Percentiles rank a stretch among this genome's conserved stretches.
These are phyloP conservation scores for Entelurus aequoreus DNA, from an alignment of 2,113 vertebrate genomes.

Conservation along the genomic window DNA sequence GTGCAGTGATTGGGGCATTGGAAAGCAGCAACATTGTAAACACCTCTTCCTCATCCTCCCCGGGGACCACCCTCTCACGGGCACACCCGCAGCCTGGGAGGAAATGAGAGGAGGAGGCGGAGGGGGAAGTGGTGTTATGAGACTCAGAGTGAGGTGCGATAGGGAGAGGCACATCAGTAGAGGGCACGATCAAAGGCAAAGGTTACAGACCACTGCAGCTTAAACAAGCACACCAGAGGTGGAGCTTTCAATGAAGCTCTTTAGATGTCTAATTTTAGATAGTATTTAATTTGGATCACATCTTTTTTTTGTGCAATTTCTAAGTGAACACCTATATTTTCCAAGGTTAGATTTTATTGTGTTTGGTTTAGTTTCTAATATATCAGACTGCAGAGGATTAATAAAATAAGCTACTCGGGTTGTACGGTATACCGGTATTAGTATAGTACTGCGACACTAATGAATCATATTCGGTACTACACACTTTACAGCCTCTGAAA, in stretches of 20 bases:
- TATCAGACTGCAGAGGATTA: constrained; percentile 19
- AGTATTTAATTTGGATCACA: constrained; percentile 25
- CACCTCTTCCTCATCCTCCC: constrained; percentile 64
- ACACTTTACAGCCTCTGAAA: too few species aligned
- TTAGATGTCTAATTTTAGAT: constrained; percentile 59
- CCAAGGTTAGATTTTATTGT: constrained; percentile 18
- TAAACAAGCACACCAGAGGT: constrained; percentile 55
- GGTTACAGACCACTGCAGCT: constrained; percentile 38
- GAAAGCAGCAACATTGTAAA: constrained; percentile 68
- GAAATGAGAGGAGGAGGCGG: constrained; percentile 62
- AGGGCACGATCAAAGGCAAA: constrained; percentile 54
- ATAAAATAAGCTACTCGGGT: too few species aligned
- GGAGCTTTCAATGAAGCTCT: constrained; percentile 37
- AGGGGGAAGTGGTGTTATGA: constrained; percentile 49
- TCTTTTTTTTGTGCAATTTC: constrained; percentile 15
- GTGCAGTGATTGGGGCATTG: constrained; percentile 54
- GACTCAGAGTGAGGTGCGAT: constrained; percentile 50
- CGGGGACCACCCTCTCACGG: constrained; percentile 38
- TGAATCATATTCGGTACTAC: too few species aligned
- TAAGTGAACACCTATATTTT: constrained; percentile 23
- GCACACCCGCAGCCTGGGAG: constrained; percentile 60
- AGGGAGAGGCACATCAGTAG: constrained; percentile 50
- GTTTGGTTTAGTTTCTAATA: constrained; percentile 35
- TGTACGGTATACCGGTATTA: too few species aligned
- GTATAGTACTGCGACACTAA: too few species aligned